Evolutionary conservation across 2,888 invertebrate genomes (phyloP), one percentile per base, ranked within the genome.

Genomic region (Heliconius aoede): DNA sequence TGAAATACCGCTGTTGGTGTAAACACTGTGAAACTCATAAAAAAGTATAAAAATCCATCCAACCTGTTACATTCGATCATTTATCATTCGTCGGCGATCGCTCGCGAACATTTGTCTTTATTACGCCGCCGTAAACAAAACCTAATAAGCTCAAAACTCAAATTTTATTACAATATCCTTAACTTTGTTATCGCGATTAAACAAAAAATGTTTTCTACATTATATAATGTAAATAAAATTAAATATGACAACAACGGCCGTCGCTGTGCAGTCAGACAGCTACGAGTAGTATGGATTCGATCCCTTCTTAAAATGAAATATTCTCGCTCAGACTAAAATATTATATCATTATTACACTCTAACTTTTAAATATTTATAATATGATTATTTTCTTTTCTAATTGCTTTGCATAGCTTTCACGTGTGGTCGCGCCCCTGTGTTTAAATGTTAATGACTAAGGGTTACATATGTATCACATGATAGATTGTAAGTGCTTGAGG

Each of bases 91-190:
- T 76, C 40, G 80, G 84, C 84, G 83, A 84, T 85, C 81, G 83
- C 82, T 81, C n/a, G 78, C 80, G 67, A 81, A 67, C 87, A 88
- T 89, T 88, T 84, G 87, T 89, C 88, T 89, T 88, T 86, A 89
- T 89, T 87, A 88, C 72, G 72, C 65, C 32, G 72, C 64, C 74
- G 78, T 81, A 78, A 81, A 80, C 80, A 81, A 81, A 77, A 76
- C 76, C 76, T 80, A 77, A 74, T 79, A 80, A 77, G 76, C 60
- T 77, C 74, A 28, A 71, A 76, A 61, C 65, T 69, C 62, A 72
- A 68, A 74, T 74, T 65, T 76, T 76, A 65, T 79, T 73, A 72
- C 51, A 51, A 62, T 30, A 51, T 40, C 55, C 72, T 18, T 74
- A 69, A 74, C 64, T 58, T 76, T 36, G 24, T 60, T 69, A 69